Percentiles rank a stretch among this genome's conserved stretches.
Conservation (phyloP, 2,113 vertebrate species). For the Uria aalge region DNA sequence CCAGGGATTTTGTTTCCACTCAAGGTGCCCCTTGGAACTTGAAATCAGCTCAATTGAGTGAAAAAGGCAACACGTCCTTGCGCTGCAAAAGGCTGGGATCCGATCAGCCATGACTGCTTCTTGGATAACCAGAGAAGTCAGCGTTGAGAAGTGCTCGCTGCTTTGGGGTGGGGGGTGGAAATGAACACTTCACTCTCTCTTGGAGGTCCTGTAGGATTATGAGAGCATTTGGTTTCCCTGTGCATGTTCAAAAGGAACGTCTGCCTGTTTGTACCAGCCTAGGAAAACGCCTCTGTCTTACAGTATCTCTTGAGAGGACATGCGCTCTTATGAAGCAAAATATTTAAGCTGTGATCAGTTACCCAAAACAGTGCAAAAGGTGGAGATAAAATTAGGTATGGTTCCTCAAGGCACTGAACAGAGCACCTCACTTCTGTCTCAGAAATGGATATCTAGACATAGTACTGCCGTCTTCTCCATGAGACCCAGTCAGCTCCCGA, state of each 20-base stretch:
- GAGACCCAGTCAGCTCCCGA: not conserved
- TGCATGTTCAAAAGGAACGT: not conserved
- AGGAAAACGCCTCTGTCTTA: not conserved
- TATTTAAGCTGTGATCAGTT: not conserved
- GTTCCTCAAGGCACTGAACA: not conserved
- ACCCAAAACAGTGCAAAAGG: not conserved
- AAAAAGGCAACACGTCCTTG: slow-evolving; percentile 12
- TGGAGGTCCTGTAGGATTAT: not conserved
- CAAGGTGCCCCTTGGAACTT: not conserved
- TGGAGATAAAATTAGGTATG: not conserved
- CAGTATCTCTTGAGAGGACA: not conserved
- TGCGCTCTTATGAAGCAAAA: not conserved
- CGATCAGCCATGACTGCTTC: not conserved
- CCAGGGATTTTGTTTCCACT: not conserved
- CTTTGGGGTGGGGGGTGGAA: not conserved
- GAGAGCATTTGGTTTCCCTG: not conserved
- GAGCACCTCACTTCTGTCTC: not conserved
- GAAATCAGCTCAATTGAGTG: slow-evolving; percentile 12
- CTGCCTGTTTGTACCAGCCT: slow-evolving; percentile 36
- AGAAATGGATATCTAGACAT: not conserved
- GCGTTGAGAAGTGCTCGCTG: not conserved
- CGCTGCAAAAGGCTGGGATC: not conserved
- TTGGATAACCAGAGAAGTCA: not conserved
- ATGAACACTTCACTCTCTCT: not conserved
- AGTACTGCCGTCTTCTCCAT: not conserved